Evolutionary conservation across 1,140 invertebrate genomes (phyloP), one percentile per base, ranked within the genome.

Genomic region (Stenopsyche tienmushanensis): DNA sequence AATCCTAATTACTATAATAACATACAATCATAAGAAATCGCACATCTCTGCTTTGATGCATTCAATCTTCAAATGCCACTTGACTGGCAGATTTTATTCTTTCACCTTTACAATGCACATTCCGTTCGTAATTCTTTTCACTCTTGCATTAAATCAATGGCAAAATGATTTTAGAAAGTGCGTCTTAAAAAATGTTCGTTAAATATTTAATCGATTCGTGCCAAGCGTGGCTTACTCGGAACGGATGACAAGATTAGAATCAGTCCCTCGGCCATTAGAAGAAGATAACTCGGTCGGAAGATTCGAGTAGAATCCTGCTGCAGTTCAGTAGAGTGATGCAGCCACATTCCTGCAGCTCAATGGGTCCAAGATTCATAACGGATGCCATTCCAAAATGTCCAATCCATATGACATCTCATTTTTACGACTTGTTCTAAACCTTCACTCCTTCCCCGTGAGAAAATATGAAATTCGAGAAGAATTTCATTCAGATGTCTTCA

Each of bases 361-460:
- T 53, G 60, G 57, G 60, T 42, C 60, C 60, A 62, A 53, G 60
- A 25, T 62, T 60, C 57, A 60, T 60, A 60, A 60, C 57, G 57
- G 57, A 60, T 60, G 57, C 60, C 60, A 62, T 62, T 39, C 60
- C 60, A 44, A 62, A 52, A 62, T 62, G 60, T 62, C 60, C 20
- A 29, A 23, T 52, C 45, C 50, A 50, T 62, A 47, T 62, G 60
- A 62, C 60, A 62, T 62, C 60, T 62, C 60, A 62, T 50, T 62
- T 60, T 50, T 41, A 62, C 42, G 54, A 57, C 54, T 34, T 42
- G 21, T 18, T 41, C 10, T 39, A 21, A 17, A 29, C 53, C 13
- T 29, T 7, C 50, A 23, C 24, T 53, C 24, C 29, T 20, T 18
- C 47, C 18, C 41, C 2, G 41, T 44, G 18, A 44, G n/a, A 15